Conservation (phyloP, 2,797 vertebrate species). For the Enteromius paludinosus region DNA sequence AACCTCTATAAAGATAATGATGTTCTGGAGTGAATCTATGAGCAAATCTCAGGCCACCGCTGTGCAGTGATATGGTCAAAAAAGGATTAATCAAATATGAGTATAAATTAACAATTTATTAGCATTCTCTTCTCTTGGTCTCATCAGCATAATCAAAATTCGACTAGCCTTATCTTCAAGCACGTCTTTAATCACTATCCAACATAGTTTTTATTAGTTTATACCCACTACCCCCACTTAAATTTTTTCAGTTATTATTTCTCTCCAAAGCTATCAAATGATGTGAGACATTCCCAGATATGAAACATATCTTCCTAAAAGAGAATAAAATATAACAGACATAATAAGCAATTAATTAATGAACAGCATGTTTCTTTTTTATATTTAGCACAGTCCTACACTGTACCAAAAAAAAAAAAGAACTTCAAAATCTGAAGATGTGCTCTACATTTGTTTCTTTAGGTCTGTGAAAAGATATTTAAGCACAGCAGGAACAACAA, state of each 20-base stretch:
- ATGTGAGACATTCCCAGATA: background rate
- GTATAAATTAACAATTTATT: constrained; percentile 67
- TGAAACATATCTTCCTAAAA: constrained; percentile 3
- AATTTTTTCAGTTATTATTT: background rate
- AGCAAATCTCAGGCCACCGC: constrained; percentile 16
- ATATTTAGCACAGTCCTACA: background rate
- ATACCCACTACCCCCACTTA: no score
- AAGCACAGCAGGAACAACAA: constrained; percentile 13
- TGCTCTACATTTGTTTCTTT: constrained; percentile 9
- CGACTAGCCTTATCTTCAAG: constrained; percentile 59
- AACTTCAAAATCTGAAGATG: constrained; percentile 11
- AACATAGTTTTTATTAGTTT: background rate
- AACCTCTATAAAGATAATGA: constrained; percentile 17
- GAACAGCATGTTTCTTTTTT: background rate
- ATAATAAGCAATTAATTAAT: background rate
- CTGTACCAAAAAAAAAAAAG: background rate
- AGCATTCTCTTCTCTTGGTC: constrained; percentile 64
- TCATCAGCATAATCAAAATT: constrained; percentile 68
- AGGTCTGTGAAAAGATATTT: constrained; percentile 21
- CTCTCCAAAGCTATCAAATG: background rate
- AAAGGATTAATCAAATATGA: constrained; percentile 72
- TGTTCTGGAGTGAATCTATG: constrained; percentile 7
- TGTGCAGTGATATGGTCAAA: constrained; percentile 64
- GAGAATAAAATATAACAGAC: background rate
- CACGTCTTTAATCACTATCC: constrained; percentile 30